Evolutionary conservation across 2,797 vertebrate genomes (phyloP).

Genomic region (Rhynchotus rufescens): DNA sequence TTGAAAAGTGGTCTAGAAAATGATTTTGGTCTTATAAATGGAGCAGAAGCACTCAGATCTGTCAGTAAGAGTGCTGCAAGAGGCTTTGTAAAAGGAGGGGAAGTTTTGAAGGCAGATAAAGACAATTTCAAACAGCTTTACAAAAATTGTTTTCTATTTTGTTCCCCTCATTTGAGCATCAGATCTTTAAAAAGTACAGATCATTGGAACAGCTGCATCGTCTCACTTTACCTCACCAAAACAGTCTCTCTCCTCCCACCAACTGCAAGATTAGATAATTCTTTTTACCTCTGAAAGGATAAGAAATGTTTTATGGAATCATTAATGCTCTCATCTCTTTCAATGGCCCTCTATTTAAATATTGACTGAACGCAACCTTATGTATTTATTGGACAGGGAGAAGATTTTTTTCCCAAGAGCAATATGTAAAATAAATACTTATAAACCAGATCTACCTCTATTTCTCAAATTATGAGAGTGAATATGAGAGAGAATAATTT

Average conservation of each 20-base stretch:
- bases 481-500: neutral
- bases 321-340: neutral
- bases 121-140: neutral
- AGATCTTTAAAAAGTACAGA: neutral
- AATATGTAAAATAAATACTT: too few relatives aligned
- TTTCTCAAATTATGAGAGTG: neutral
- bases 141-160: neutral
- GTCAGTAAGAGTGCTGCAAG: neutral
- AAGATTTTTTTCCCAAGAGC: neutral
- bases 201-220: neutral
- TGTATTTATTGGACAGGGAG: neutral
- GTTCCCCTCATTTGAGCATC: neutral
- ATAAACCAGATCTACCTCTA: neutral
- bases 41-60: neutral
- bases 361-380: neutral
- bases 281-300: neutral
- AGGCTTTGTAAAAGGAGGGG: neutral
- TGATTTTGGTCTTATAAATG: neutral
- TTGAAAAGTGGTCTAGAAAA: neutral
- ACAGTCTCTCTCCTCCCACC: neutral
- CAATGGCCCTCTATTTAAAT: neutral
- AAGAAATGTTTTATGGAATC: neutral
- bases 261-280: neutral
- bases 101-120: neutral
- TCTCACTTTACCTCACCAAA: neutral